Conservation (phyloP, 2,113 vertebrate species). For the Dasyurus viverrinus region DNA sequence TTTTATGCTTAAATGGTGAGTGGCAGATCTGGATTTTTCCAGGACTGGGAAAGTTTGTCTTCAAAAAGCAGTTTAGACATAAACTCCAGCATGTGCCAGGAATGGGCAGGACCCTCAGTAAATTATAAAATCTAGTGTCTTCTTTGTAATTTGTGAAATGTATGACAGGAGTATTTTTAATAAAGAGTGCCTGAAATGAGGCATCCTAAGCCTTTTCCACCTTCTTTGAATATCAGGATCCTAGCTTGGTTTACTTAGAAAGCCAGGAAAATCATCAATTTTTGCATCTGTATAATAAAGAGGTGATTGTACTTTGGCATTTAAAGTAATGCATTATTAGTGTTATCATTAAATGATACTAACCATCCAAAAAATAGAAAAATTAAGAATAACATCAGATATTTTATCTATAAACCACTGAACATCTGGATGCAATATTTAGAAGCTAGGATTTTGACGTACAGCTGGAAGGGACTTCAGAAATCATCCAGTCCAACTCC, state of each 20-base stretch:
- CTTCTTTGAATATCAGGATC: background rate
- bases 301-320: background rate
- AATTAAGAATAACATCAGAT: background rate
- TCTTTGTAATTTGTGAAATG: background rate
- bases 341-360: background rate
- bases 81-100: background rate
- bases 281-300: conserved; percentile 40
- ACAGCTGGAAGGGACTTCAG: background rate
- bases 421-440: background rate
- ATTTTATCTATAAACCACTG: background rate
- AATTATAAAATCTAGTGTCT: accelerated
- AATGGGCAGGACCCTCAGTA: accelerated
- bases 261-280: background rate
- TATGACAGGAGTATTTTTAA: background rate
- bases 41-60: conserved; percentile 16
- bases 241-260: background rate
- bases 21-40: conserved; percentile 8
- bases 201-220: background rate
- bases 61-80: background rate
- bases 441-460: background rate
- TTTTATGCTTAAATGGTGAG: background rate
- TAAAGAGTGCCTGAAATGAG: background rate
- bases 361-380: background rate
- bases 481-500: background rate
- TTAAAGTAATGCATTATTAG: background rate